phyloP scores from a whole-genome alignment of 2,113 vertebrate genomes.

The Calidris pugnax region DNA sequence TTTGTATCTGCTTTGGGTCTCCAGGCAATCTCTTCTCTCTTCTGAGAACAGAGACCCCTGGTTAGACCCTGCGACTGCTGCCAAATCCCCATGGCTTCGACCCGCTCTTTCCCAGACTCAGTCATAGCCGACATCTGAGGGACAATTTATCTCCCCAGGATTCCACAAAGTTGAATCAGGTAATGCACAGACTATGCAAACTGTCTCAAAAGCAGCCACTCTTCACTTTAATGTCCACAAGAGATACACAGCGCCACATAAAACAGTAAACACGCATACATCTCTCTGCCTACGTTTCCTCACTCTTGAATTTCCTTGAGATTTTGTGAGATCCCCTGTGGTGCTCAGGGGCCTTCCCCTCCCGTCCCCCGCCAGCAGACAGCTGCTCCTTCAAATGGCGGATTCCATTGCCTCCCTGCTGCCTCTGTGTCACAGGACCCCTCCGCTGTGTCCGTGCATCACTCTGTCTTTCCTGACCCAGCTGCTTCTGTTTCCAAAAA shows the following conservation, averaged over 20 bases:
- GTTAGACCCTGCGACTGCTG: neutral
- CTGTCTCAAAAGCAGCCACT: neutral
- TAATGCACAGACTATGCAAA: neutral
- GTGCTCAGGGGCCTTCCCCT: neutral
- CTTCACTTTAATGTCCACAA: neutral
- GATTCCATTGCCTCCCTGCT: neutral
- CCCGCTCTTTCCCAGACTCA: neutral
- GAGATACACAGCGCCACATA: neutral
- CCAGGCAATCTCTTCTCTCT: neutral
- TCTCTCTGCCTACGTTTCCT: neutral
- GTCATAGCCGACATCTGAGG: neutral
- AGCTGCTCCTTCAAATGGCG: neutral
- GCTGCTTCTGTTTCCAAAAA: neutral
- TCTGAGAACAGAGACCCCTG: neutral
- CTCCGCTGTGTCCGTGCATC: neutral
- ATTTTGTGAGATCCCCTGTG: neutral
- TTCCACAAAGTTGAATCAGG: neutral
- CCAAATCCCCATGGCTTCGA: neutral
- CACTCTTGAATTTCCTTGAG: neutral
- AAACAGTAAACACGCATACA: neutral
- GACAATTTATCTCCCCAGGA: neutral
- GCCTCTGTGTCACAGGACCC: neutral
- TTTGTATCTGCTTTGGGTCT: neutral
- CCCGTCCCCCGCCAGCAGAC: neutral
- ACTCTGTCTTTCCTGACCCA: neutral